Conservation (phyloP, 2,797 vertebrate genomes). For the Alouatta caraya region DNA sequence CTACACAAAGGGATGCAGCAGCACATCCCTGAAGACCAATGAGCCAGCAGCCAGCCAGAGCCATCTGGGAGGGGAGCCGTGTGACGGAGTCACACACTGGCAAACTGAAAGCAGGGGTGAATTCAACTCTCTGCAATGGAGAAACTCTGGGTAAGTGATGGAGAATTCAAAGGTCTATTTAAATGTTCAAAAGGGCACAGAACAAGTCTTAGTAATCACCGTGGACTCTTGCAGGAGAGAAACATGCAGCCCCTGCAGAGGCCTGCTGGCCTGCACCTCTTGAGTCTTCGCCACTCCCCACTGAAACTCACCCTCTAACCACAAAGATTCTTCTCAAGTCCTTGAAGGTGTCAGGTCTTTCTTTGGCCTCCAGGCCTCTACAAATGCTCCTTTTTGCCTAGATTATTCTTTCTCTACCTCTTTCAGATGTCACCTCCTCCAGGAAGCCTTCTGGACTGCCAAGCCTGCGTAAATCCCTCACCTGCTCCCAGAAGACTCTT, state of each 20-base stretch:
- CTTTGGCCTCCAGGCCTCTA: not conserved
- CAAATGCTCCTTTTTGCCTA: not conserved
- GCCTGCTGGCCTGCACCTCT: not conserved
- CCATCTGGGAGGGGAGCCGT: rapidly evolving
- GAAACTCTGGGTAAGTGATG: not conserved
- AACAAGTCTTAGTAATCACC: not conserved
- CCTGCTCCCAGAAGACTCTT: not conserved
- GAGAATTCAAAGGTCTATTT: not conserved
- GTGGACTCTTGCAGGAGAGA: not conserved
- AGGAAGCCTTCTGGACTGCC: not conserved
- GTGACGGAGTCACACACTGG: rapidly evolving
- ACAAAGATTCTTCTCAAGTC: not conserved
- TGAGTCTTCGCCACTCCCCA: not conserved
- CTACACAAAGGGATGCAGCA: not conserved
- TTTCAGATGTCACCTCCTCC: not conserved
- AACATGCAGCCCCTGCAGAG: not conserved
- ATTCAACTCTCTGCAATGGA: not conserved
- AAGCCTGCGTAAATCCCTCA: not conserved
- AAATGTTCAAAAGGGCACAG: not conserved
- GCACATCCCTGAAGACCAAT: not conserved
- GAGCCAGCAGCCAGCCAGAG: not conserved
- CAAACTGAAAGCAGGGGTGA: not conserved
- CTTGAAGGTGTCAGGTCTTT: not conserved
- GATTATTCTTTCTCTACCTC: not conserved
- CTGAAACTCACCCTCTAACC: not conserved